Base-by-base conservation (phyloP, 1,140 invertebrate genomes). In the Heliconius hermathena region DNA sequence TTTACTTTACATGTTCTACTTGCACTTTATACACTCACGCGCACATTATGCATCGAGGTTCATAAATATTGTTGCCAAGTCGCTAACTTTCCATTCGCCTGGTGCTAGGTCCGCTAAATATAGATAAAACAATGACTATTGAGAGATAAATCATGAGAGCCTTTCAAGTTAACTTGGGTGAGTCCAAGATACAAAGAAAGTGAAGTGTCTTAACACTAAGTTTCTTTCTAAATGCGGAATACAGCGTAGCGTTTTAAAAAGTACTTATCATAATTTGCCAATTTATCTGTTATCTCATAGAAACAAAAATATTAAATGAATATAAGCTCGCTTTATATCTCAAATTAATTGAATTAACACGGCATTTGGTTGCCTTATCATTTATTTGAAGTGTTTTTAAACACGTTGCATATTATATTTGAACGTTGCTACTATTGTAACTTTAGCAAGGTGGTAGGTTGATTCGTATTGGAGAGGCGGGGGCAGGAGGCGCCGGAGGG, bases 21-120 rank as follows among this genome's bases (percentile, higher is more conserved):
- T 46, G 41, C 41, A 46, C 41, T 46, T 46, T 71, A 36, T 71
- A 71, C 33, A n/a, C 29, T 22, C 60, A 52, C 33, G 26, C 11
- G 52, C 46, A 73, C 72, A 73, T 78, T 86, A 88, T 84, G 78
- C 85, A 82, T 80, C 76, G 84, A 85, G 81, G 72, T 88, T 85
- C 73, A 83, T 88, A 83, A 83, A 85, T 85, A 85, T 88, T 84
- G 88, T 92, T 92, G 92, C 91, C 91, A 92, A 88, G 88, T 89
- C 90, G 91, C 88, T 92, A 90, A 92, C 92, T 93, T 93, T 93
- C 91, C 91, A 93, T 92, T 92, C 88, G 91, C 88, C 84, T 90
- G 85, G 89, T 90, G 86, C 87, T 90, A 90, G 86, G 52, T 89
- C 84, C 79, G 87, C 90, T 93, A 92, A 91, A 93, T 92, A 91